Conservation (phyloP, 2,888 invertebrate genomes). For the Lypha dubia region DNA sequence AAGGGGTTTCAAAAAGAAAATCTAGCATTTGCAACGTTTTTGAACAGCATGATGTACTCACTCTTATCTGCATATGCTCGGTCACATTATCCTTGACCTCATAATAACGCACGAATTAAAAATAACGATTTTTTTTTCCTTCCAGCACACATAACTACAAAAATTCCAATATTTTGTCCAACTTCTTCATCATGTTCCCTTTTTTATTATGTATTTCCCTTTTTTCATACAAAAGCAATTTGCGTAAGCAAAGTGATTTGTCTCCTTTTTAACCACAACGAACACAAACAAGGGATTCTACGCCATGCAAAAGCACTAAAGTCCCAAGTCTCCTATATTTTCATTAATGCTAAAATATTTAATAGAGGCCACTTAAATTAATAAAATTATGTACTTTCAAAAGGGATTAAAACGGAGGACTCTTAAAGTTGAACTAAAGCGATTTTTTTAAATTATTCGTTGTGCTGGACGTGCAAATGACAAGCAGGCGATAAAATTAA, state of each 20-base stretch:
- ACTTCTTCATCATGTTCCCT: conserved; percentile 20
- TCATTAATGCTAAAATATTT: neutral
- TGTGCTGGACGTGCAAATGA: conserved; percentile 14
- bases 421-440: neutral
- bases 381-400: conserved; percentile 9
- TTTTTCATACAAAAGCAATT: conserved; percentile 43
- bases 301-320: neutral
- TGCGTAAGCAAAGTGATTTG: conserved; percentile 68
- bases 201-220: neutral
- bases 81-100: conserved; percentile 67
- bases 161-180: conserved; percentile 31
- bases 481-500: conserved; percentile 18
- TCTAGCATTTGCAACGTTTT: conserved; percentile 8
- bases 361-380: conserved; percentile 39
- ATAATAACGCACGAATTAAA: conserved; percentile 58
- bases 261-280: conserved; percentile 60
- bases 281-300: neutral
- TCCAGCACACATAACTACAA: neutral
- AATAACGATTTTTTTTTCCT: conserved; percentile 36
- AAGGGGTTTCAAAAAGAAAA: conserved; percentile 25
- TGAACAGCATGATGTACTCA: neutral
- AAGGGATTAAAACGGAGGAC: conserved; percentile 9
- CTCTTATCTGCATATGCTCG: neutral
- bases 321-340: neutral
- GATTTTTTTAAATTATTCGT: too few relatives aligned